A percentile compares a stretch with the other conserved stretches of the same genome.
Evolutionary conservation across 2,113 vertebrate genomes (phyloP).

Genomic region (Phodopus roborovskii): DNA sequence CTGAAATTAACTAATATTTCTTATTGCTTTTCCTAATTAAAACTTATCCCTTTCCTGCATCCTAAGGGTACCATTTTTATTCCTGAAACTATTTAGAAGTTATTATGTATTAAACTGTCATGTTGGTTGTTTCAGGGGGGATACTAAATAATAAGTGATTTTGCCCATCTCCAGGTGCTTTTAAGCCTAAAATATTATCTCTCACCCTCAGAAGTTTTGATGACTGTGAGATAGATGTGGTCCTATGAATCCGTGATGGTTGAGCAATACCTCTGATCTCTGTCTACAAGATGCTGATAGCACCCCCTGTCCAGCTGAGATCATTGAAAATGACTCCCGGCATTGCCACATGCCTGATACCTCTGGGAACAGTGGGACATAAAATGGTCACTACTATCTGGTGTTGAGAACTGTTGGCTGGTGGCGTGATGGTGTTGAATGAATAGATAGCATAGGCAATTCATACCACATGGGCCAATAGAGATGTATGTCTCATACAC

Average conservation of each 20-base stretch:
- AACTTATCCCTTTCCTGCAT: constrained; percentile 69
- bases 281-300: background rate
- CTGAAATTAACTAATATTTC: constrained; percentile 77
- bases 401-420: background rate
- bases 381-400: background rate
- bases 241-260: background rate
- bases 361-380: background rate
- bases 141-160: background rate
- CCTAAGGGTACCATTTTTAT: constrained; percentile 64
- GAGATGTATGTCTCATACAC: background rate
- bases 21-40: constrained; percentile 77
- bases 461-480: background rate
- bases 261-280: background rate
- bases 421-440: background rate
- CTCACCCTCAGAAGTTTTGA: background rate
- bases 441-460: background rate
- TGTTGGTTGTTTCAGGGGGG: background rate
- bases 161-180: background rate
- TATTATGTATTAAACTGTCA: background rate
- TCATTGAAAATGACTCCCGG: background rate
- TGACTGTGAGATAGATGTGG: background rate
- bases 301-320: background rate
- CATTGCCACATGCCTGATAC: background rate
- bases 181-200: background rate
- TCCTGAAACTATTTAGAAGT: constrained; percentile 58